Conservation (phyloP, 2,888 invertebrate species). For the Sicus ferrugineus region DNA sequence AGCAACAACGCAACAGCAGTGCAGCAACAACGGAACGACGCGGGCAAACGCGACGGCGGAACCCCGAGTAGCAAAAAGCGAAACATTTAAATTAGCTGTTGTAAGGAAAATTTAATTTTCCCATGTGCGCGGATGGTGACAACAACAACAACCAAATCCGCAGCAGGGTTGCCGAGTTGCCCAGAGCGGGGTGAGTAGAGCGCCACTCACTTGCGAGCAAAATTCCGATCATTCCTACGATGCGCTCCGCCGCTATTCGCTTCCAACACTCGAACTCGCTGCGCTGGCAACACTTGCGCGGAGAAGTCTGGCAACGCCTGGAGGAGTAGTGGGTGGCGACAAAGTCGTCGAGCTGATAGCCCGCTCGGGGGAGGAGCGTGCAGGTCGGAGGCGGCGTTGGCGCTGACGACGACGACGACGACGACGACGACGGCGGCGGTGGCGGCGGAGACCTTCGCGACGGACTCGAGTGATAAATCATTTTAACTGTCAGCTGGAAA, state of each 20-base stretch:
- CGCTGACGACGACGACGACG: constrained; percentile 25
- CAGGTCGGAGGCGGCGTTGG: constrained; percentile 14
- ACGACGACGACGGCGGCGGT: constrained; percentile 35
- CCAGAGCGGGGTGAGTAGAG: constrained; percentile 39
- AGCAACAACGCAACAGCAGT: constrained; percentile 37
- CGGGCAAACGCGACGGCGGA: not conserved
- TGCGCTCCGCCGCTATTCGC: constrained; percentile 37
- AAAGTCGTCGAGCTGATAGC: not conserved
- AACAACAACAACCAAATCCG: constrained; percentile 37
- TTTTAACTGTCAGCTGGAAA: constrained; percentile 65
- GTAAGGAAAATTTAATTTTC: constrained; percentile 40
- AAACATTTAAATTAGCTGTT: constrained; percentile 58
- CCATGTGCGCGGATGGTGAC: constrained; percentile 30
- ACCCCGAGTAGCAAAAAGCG: constrained; percentile 13
- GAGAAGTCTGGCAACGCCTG: constrained; percentile 46
- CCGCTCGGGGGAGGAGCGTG: constrained; percentile 3
- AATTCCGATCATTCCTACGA: constrained; percentile 47
- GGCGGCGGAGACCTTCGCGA: constrained; percentile 46
- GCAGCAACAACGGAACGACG: constrained; percentile 17
- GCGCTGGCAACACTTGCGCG: constrained; percentile 50
- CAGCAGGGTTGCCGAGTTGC: constrained; percentile 53
- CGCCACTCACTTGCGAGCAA: constrained; percentile 43
- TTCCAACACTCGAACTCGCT: constrained; percentile 33
- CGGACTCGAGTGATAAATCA: constrained; percentile 62
- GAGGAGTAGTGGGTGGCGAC: not conserved